These are phyloP conservation scores for Gymnogyps californianus DNA, from an alignment of 2,113 vertebrate species.

Conservation along the genomic window DNA sequence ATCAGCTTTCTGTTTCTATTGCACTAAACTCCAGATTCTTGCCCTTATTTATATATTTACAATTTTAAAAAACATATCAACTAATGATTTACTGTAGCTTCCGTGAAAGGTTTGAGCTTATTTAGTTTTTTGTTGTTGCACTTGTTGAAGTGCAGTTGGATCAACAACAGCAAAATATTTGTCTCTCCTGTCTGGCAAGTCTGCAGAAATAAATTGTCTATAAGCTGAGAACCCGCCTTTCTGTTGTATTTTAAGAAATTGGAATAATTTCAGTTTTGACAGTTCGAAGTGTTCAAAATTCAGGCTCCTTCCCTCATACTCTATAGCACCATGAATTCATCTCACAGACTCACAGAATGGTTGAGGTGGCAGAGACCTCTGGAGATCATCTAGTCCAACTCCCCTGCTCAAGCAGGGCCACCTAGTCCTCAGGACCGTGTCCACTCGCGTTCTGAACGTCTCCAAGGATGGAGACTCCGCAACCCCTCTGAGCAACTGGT, in stretches of 20 bases:
- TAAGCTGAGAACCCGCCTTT: neutral
- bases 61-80: neutral
- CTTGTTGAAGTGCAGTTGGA: neutral
- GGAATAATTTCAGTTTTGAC: constrained; percentile 22
- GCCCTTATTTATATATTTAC: constrained; percentile 13
- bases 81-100: neutral
- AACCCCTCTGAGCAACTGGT: neutral
- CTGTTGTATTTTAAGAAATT: neutral
- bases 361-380: neutral
- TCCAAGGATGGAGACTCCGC: neutral
- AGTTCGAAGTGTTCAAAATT: neutral
- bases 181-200: neutral
- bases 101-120: neutral
- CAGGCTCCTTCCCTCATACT: neutral
- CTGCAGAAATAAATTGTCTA: neutral
- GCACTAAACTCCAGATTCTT: neutral
- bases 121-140: neutral
- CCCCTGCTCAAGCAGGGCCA: neutral
- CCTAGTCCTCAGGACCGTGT: neutral
- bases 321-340: neutral
- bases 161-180: neutral
- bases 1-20: constrained; percentile 41
- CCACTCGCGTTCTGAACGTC: fast-evolving
- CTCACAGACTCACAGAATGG: neutral
- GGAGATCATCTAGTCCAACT: neutral